These are phyloP conservation scores for Quadroppia sp. DNA, from an alignment of 2,888 invertebrate genomes.

Conservation along the genomic window DNA sequence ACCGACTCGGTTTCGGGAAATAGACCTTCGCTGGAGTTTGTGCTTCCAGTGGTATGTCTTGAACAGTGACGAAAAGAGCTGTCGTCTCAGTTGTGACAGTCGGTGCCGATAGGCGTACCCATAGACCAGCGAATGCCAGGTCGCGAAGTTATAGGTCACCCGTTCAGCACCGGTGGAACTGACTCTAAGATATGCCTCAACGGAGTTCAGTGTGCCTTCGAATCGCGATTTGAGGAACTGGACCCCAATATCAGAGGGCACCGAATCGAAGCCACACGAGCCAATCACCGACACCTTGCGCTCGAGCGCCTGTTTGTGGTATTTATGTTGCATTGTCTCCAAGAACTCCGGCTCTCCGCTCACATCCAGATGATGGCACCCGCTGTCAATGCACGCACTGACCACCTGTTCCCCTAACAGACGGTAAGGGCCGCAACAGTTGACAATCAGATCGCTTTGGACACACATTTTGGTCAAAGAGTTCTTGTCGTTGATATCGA, in stretches of 20 bases:
- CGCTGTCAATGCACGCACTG: constrained; percentile 70
- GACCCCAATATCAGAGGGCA: constrained; percentile 57
- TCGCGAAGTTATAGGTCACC: constrained; percentile 65
- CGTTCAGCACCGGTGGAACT: constrained; percentile 50
- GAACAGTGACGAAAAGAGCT: constrained; percentile 43
- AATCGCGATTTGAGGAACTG: constrained; percentile 53
- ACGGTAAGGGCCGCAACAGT: constrained; percentile 80
- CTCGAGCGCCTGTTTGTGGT: constrained; percentile 67
- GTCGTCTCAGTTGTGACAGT: constrained; percentile 61
- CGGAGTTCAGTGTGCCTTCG: constrained; percentile 62
- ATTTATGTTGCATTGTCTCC: constrained; percentile 76
- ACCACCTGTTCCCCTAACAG: constrained; percentile 87
- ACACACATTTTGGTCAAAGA: constrained; percentile 75
- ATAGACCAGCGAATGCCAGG: constrained; percentile 82
- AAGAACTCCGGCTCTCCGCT: constrained; percentile 83
- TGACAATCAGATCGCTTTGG: constrained; percentile 72
- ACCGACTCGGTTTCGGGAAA: constrained; percentile 42
- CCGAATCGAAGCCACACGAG: constrained; percentile 71
- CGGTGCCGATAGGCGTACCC: constrained; percentile 66
- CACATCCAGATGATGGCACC: constrained; percentile 82
- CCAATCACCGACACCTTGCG: constrained; percentile 69
- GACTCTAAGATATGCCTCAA: constrained; percentile 61
- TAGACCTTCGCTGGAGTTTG: constrained; percentile 40
- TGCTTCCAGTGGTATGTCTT: constrained; percentile 39
- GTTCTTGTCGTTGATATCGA: constrained; percentile 69